Evolutionary conservation across 2,888 invertebrate species (phyloP), one percentile per base, ranked within the genome.

Genomic region (Limnephilus auricula): DNA sequence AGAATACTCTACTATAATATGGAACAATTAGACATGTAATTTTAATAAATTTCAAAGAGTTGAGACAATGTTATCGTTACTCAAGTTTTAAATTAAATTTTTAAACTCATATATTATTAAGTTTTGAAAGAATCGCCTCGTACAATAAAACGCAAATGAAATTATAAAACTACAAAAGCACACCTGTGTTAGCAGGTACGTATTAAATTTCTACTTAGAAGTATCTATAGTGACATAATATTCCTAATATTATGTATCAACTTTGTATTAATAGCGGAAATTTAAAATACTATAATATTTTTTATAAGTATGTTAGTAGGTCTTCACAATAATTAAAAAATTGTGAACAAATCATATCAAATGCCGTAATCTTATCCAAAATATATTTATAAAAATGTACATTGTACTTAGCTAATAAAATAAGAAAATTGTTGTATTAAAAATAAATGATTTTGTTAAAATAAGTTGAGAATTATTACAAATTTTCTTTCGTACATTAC

Each of bases 381-480:
- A 87, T 34, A 34, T 87, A 91, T 84, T 87, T 90, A 30, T 90
- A 83, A n/a, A 90, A 83, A 80, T 90, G 86, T 89, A 89, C 40
- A 89, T 90, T 90, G 92, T 92, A 90, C 92, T 90, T 90, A 91
- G 79, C 89, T 89, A 90, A 85, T 85, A 85, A 40, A 37, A 40
- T 85, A 85, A 85, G 85, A 85, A 85, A 45, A 85, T 45, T 85
- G 85, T 85, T 85, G 85, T 85, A 37, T 85, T 37, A 82, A 85
- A 85, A 85, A 85, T 85, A 85, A 85, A 85, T 40, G 40, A 65
- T 85, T 85, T 40, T 85, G 85, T 85, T 85, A 45, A 85, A 82
- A 85, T 5, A 85, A 85, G 18, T 80, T 32, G 80, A 13, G 80
- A 9, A 32, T 32, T 31, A 80, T 18, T 79, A 79, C 30, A 13